Conservation (phyloP, 2,888 invertebrate species). For the Thera britannica region DNA sequence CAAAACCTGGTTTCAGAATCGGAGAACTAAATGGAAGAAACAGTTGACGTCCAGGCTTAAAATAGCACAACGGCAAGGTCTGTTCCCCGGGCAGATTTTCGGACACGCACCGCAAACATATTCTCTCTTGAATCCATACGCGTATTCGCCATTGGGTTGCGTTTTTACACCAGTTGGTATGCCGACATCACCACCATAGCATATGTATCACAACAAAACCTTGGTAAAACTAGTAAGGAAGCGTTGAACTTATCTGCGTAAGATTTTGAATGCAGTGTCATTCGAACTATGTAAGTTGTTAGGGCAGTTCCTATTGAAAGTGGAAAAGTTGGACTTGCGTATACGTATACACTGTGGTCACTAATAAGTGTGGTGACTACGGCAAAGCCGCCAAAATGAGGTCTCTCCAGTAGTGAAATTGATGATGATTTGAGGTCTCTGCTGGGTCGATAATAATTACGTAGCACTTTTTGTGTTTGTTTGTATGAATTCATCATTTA, state of each 20-base stretch:
- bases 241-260: not conserved
- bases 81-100: slow-evolving; percentile 89
- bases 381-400: no score
- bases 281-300: not conserved
- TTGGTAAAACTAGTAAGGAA: not conserved
- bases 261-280: not conserved
- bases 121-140: slow-evolving; percentile 86
- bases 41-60: slow-evolving; percentile 95
- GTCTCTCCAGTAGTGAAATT: no score
- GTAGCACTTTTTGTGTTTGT: no score
- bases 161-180: slow-evolving; percentile 84
- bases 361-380: no score
- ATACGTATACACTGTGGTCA: no score
- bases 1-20: slow-evolving; percentile 98
- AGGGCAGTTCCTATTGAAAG: no score
- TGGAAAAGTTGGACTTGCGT: not conserved
- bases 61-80: slow-evolving; percentile 93
- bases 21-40: slow-evolving; percentile 98
- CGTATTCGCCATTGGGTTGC: slow-evolving; percentile 85
- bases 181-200: slow-evolving; percentile 68
- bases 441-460: no score
- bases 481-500: not conserved
- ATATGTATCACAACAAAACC: not conserved
- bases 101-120: slow-evolving; percentile 86
- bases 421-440: no score